Percentiles rank a stretch among this genome's conserved stretches.
Evolutionary conservation across 2,797 vertebrate genomes (phyloP).

Genomic region (Leontocebus nigricollis): DNA sequence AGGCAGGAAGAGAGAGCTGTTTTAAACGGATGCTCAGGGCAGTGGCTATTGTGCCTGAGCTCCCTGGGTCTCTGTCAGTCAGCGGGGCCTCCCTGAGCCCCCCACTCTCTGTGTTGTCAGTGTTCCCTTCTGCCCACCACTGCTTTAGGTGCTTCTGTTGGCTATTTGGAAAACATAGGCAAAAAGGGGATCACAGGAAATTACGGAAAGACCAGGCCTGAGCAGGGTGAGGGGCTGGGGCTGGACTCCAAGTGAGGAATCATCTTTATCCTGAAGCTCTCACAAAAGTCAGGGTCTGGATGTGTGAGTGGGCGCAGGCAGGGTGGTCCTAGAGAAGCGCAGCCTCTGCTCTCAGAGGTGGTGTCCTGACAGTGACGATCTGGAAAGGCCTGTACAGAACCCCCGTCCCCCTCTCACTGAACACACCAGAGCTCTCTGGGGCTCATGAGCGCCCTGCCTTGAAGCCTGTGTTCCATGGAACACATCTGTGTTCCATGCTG

Average conservation of each 20-base stretch:
- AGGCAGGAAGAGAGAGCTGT: background rate
- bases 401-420: background rate
- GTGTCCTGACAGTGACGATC: fast-evolving
- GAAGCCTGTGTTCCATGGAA: too few relatives aligned
- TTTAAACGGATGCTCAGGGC: background rate
- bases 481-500: fast-evolving
- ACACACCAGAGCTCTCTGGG: fast-evolving
- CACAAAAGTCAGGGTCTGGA: background rate
- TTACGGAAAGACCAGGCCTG: background rate
- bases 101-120: fast-evolving
- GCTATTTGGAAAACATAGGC: background rate
- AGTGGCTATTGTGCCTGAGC: background rate
- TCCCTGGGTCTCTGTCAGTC: background rate
- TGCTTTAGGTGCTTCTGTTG: background rate
- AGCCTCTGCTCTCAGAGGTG: background rate
- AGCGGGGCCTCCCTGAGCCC: background rate
- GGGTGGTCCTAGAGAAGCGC: fast-evolving
- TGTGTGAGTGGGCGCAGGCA: too few relatives aligned
- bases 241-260: background rate
- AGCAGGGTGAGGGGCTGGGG: background rate
- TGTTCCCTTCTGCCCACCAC: background rate
- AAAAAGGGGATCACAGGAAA: background rate
- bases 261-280: background rate
- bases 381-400: background rate
- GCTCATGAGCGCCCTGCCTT: fast-evolving